Evolutionary conservation across 2,888 invertebrate genomes (phyloP).

Genomic region (Clostera curtula): DNA sequence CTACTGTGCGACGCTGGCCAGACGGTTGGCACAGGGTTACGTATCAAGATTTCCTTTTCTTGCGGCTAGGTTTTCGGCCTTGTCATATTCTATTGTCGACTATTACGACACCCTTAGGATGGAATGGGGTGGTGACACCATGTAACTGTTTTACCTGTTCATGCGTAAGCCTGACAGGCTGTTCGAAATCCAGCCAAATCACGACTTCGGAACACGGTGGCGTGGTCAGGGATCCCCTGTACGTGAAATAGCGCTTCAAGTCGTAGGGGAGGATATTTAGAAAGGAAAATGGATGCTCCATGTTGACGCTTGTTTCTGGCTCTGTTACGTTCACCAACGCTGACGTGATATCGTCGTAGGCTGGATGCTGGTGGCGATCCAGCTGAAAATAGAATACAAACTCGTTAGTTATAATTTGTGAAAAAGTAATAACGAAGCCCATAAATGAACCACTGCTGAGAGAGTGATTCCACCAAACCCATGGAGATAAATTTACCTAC

Average conservation of each 20-base stretch:
- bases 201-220: conserved; percentile 91
- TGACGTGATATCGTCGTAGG: conserved; percentile 75
- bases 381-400: conserved; percentile 34
- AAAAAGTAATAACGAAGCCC: too few relatives aligned
- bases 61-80: too few relatives aligned
- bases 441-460: too few relatives aligned
- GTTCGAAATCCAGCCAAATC: conserved; percentile 88
- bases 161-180: conserved; percentile 80
- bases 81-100: too few relatives aligned
- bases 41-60: too few relatives aligned
- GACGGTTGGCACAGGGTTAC: too few relatives aligned
- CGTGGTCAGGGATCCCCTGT: conserved; percentile 89
- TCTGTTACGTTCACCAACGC: conserved; percentile 71
- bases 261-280: conserved; percentile 71
- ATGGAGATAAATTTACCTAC: too few relatives aligned
- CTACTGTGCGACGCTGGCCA: too few relatives aligned
- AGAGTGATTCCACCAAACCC: too few relatives aligned
- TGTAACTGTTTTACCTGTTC: conserved; percentile 74
- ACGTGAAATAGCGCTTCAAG: conserved; percentile 84
- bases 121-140: too few relatives aligned
- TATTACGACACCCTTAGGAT: too few relatives aligned
- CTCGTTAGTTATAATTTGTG: neutral
- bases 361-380: conserved; percentile 67
- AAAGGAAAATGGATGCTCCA: conserved; percentile 69
- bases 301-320: conserved; percentile 62